Percentiles rank a stretch among this genome's conserved stretches.
Conservation (phyloP, 2,888 invertebrate genomes). For the Gortyna flavago region DNA sequence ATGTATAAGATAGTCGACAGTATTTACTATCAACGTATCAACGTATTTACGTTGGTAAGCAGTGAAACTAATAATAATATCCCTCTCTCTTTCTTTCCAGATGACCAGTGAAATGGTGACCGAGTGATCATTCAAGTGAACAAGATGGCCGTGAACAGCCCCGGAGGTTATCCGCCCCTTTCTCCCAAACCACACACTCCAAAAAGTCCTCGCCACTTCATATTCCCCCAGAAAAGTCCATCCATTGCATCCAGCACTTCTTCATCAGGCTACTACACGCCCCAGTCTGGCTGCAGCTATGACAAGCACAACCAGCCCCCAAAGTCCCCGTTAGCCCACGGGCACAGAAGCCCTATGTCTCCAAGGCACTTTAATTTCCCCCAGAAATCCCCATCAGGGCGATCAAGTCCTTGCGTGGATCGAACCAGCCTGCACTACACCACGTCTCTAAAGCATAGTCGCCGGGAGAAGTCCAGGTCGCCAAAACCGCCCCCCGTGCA, state of each 20-base stretch:
- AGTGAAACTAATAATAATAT: constrained; percentile 22
- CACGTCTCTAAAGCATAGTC: constrained; percentile 84
- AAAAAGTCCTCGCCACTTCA: constrained; percentile 90
- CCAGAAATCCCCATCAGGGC: constrained; percentile 85
- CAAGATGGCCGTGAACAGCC: constrained; percentile 90
- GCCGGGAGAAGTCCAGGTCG: constrained; percentile 85
- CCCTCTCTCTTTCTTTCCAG: constrained; percentile 77
- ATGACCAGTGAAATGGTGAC: constrained; percentile 76
- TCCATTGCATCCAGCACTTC: constrained; percentile 89
- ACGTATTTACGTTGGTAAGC: not conserved
- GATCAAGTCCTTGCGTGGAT: constrained; percentile 85
- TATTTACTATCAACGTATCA: too few species aligned
- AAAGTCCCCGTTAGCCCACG: constrained; percentile 88
- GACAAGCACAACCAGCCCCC: constrained; percentile 86
- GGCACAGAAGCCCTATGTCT: constrained; percentile 90
- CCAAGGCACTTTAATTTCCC: constrained; percentile 91
- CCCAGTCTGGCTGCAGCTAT: constrained; percentile 88
- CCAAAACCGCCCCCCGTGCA: constrained; percentile 89
- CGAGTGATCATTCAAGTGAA: constrained; percentile 67
- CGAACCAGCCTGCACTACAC: constrained; percentile 81
- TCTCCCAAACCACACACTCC: constrained; percentile 90
- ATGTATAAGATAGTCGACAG: not conserved
- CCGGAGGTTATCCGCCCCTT: constrained; percentile 89
- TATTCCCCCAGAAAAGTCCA: constrained; percentile 89
- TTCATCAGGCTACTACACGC: constrained; percentile 90